Evolutionary conservation across 2,797 vertebrate genomes (phyloP), one percentile per base, ranked within the genome.

Genomic region (Dendrocincla tyrannina): DNA sequence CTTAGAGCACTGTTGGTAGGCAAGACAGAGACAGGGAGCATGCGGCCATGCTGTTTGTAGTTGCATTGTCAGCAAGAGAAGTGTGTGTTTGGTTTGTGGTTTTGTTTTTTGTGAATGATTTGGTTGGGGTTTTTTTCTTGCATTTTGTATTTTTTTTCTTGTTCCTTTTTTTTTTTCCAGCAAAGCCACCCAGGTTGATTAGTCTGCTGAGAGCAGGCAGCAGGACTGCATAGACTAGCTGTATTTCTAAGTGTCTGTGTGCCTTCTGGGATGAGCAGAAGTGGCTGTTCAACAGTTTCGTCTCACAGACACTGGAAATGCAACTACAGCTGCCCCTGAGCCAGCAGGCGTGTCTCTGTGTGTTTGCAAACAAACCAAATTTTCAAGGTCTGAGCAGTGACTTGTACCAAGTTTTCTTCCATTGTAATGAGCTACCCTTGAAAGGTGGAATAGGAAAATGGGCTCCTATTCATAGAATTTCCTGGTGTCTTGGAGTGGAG

Each of bases 351-450:
- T 10, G 19, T 41, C 39, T 47, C 14, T 23, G 4, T 47, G 7
- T 76, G 30, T 72, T 68, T 66, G 63, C 47, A 73, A 47, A 50
- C 15, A 37, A 80, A 66, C 5, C 7, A 22, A 17, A 10, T 72
- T 77, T 77, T 90, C 2, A 1, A n/a, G 30, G 24, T 66, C 33
- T 60, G 46, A 80, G 41, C 37, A 46, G 33, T 58, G 60, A 44
- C 17, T 13, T 91, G 17, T 14, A 17, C 9, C 13, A 17, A 60
- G 10, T 67, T 73, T 0, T 0, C 27, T 77, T 53, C 14, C 8
- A 0, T 24, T 80, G 27, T 41, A 22, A 41, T 62, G 37, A 58
- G 9, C 17, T 55, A 12, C 3, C 52, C 32, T 88, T 58, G 22
- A 42, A 69, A 86, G 27, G 15, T 87, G 70, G 68, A 74, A 58